Conservation (phyloP, 1,140 invertebrate species). For the Elymnias hypermnestra region DNA sequence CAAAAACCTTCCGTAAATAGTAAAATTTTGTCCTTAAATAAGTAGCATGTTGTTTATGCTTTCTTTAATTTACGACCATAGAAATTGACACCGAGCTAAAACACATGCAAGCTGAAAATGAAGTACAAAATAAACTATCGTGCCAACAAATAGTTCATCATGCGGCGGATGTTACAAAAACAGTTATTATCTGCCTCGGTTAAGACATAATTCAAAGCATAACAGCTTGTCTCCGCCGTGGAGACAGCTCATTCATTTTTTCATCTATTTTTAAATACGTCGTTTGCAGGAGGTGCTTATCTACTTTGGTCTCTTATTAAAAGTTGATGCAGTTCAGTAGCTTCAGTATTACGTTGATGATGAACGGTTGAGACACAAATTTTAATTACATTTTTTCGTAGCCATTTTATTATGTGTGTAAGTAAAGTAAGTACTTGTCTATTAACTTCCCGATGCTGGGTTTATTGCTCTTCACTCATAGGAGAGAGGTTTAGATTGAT, state of each 20-base stretch:
- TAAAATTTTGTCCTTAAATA: too few species aligned
- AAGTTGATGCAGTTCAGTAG: neutral
- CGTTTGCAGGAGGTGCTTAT: neutral
- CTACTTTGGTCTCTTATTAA: neutral
- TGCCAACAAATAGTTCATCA: constrained; percentile 20
- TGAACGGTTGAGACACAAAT: too few species aligned
- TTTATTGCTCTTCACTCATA: too few species aligned
- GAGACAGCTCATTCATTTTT: neutral
- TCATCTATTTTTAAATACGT: constrained; percentile 36
- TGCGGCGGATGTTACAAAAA: constrained; percentile 16
- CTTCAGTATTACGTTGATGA: too few species aligned
- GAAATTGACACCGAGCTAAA: neutral
- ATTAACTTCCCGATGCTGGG: too few species aligned
- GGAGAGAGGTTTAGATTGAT: too few species aligned
- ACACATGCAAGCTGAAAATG: neutral
- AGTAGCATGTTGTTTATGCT: too few species aligned
- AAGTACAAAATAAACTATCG: neutral
- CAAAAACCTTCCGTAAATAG: too few species aligned
- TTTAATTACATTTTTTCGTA: too few species aligned
- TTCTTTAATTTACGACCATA: neutral
- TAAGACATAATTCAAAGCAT: constrained; percentile 37
- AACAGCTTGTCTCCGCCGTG: constrained; percentile 13
- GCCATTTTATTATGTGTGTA: too few species aligned
- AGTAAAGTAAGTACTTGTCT: too few species aligned
- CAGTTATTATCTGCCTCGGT: constrained; percentile 30